Conservation (phyloP, 30 jellyfish, hydroid and myxozoan genomes). For the Clytia hemisphaerica region DNA sequence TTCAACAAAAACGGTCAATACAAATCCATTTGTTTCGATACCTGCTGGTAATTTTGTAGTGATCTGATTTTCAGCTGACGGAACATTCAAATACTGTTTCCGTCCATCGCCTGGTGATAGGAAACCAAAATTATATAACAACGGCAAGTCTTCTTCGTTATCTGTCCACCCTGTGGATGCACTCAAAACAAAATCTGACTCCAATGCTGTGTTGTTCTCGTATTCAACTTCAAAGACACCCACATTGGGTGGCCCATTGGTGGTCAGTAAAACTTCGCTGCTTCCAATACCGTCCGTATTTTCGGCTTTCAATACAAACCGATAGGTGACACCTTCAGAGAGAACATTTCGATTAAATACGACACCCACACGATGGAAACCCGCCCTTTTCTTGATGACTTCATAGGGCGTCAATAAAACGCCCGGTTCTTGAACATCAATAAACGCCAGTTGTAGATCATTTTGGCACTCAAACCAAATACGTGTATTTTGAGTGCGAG, state of each 20-base stretch:
- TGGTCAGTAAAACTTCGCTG: conserved; percentile 30
- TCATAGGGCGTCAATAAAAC: conserved; percentile 29
- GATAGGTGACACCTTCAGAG: conserved; percentile 44
- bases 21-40: neutral
- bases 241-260: conserved; percentile 63
- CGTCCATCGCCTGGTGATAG: conserved; percentile 9
- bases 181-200: conserved; percentile 42
- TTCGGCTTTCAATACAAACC: conserved; percentile 34
- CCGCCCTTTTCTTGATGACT: conserved; percentile 16
- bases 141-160: conserved; percentile 51
- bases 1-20: conserved; percentile 42
- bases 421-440: conserved; percentile 45
- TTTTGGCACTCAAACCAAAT: conserved; percentile 56
- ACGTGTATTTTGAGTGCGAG: conserved; percentile 4
- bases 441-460: conserved; percentile 26
- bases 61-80: conserved; percentile 39
- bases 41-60: conserved; percentile 42
- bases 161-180: conserved; percentile 70
- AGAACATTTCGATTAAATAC: conserved; percentile 26
- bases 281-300: conserved; percentile 54
- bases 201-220: conserved; percentile 41
- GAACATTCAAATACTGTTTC: conserved; percentile 39
- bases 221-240: conserved; percentile 42
- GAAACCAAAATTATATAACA: conserved; percentile 51
- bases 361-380: conserved; percentile 30